Evolutionary conservation across 2,888 invertebrate genomes (phyloP), one percentile per base, ranked within the genome.

Genomic region (Harpagoxenus sublaevis): DNA sequence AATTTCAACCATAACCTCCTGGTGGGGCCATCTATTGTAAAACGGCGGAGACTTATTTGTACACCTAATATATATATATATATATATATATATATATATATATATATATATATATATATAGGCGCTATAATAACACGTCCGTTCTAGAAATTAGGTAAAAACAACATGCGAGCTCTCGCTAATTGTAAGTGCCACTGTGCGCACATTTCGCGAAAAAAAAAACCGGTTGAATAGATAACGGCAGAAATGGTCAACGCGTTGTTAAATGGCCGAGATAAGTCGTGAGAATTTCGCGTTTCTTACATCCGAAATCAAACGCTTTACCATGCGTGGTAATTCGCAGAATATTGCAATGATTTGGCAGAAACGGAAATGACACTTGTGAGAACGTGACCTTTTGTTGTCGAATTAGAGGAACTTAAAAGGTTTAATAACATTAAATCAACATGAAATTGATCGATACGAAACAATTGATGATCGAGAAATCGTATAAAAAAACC

Each of bases 361-460:
- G 35, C 73, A 48, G 60, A 81, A 62, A 73, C 79, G 48, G 60
- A 60, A 73, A 60, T 3, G 70, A 48, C 79, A 71, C 45, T 73
- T 81, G 73, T 81, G 60, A 81, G 73, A 81, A 71, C 73, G 48
- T 71, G 73, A 81, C 60, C 39, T 71, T 79, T 60, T 12, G 18
- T 68, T 68, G 9, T 48, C 28, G 35, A 81, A 35, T 23, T 35
- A 35, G 6, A 57, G 35, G 57, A 57, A 71, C 23, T 66, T 28
- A 28, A 39, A 12, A 51, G 23, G 23, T 71, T 18, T 4, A 53
- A 18, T 73, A 71, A 66, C 65, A 6, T 39, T 18, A 77, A 53
- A 53, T 0, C 28, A 65, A 65, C 18, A 18, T 42, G 10, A 60
- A n/a, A 45, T 57, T 55, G 15, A 57, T 31, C 5, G 8, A 39